These are phyloP conservation scores for Panulirus ornatus DNA, from an alignment of 1,140 invertebrate genomes.

Conservation along the genomic window DNA sequence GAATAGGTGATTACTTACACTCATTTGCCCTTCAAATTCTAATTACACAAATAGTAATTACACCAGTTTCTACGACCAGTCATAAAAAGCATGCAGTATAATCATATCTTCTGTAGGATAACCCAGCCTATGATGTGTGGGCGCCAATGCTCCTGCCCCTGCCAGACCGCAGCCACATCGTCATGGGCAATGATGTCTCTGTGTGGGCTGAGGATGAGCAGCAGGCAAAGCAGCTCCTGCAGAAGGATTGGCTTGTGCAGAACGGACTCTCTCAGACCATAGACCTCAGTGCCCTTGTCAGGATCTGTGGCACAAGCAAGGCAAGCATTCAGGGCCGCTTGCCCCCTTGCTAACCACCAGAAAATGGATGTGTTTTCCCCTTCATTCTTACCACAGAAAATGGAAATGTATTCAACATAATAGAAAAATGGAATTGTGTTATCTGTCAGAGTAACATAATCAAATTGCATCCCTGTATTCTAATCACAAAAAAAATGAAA, in stretches of 20 bases:
- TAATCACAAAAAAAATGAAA: too few relatives aligned
- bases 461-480: too few relatives aligned
- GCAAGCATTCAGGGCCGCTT: neutral
- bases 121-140: slow-evolving; percentile 54
- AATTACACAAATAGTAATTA: too few relatives aligned
- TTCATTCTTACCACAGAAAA: too few relatives aligned
- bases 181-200: slow-evolving; percentile 48
- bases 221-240: slow-evolving; percentile 32
- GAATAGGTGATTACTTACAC: too few relatives aligned
- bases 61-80: too few relatives aligned
- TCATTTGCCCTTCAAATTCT: too few relatives aligned
- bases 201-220: slow-evolving; percentile 56
- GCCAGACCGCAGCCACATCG: slow-evolving; percentile 48
- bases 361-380: too few relatives aligned
- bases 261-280: slow-evolving; percentile 39
- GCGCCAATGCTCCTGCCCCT: slow-evolving; percentile 45
- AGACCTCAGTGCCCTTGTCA: slow-evolving; percentile 18
- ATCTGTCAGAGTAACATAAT: too few relatives aligned
- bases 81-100: too few relatives aligned
- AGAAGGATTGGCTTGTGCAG: slow-evolving; percentile 42
- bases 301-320: slow-evolving; percentile 22
- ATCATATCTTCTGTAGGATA: slow-evolving; percentile 40
- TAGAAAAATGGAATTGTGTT: too few relatives aligned
- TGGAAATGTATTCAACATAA: too few relatives aligned
- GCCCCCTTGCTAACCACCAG: slow-evolving; percentile 15